Conservation (phyloP, 2,888 invertebrate species). For the Dasypogon diadema region DNA sequence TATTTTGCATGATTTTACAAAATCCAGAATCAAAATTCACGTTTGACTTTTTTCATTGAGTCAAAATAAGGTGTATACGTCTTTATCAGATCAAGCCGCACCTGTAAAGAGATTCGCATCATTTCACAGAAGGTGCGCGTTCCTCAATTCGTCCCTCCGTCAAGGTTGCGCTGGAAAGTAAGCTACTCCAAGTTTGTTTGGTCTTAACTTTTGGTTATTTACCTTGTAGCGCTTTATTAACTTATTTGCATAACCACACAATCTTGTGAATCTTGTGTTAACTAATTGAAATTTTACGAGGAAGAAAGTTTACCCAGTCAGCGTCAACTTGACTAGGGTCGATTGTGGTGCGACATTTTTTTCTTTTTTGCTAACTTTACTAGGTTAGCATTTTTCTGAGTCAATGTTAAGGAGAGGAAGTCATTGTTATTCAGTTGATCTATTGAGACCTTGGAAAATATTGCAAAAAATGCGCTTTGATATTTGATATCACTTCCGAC, state of each 20-base stretch:
- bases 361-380: too few relatives aligned
- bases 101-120: constrained; percentile 3
- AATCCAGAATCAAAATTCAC: too few relatives aligned
- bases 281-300: constrained; percentile 43
- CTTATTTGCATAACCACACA: constrained; percentile 33
- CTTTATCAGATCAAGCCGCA: background rate
- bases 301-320: constrained; percentile 22
- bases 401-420: background rate
- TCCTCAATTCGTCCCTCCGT: background rate
- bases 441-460: too few relatives aligned
- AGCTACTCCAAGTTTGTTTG: background rate
- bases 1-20: too few relatives aligned
- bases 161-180: background rate
- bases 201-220: constrained; percentile 25
- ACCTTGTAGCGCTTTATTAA: constrained; percentile 34
- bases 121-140: constrained; percentile 14
- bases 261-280: constrained; percentile 31
- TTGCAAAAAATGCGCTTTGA: too few relatives aligned
- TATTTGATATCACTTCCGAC: too few relatives aligned
- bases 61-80: too few relatives aligned
- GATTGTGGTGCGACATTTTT: too few relatives aligned
- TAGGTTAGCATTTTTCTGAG: background rate
- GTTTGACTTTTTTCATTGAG: too few relatives aligned
- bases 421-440: too few relatives aligned
- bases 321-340: background rate